Conservation (phyloP, 2,113 vertebrate genomes). For the Burhinus bistriatus region DNA sequence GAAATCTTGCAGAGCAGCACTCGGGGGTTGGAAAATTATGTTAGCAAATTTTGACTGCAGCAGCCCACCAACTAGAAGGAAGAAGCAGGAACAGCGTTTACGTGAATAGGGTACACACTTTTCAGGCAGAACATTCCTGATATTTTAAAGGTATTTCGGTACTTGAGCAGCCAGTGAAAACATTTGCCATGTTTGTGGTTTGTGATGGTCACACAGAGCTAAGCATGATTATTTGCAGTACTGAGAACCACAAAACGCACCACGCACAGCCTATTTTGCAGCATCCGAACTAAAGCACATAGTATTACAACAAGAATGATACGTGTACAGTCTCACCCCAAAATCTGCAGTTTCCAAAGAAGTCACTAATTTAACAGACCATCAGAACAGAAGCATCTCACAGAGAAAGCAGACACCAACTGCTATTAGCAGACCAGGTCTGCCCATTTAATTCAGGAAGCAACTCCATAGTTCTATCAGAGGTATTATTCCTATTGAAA, state of each 20-base stretch:
- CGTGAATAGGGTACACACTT: fast-evolving
- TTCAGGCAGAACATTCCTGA: fast-evolving
- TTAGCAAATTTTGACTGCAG: constrained; percentile 82
- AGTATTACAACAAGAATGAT: background rate
- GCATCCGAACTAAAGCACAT: fast-evolving
- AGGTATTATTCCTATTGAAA: background rate
- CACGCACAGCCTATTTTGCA: fast-evolving
- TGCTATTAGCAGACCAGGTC: too few relatives aligned
- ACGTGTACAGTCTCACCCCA: background rate
- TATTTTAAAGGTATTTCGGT: background rate
- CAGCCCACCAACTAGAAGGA: constrained; percentile 76
- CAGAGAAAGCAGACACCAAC: fast-evolving
- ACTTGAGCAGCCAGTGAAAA: background rate
- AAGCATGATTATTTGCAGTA: fast-evolving
- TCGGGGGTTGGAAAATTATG: constrained; percentile 30
- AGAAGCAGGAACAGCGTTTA: fast-evolving
- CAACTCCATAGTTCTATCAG: too few relatives aligned
- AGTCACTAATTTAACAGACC: fast-evolving
- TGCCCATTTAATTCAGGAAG: background rate
- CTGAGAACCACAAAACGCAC: background rate
- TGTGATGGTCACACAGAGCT: background rate
- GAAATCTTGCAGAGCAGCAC: constrained; percentile 45
- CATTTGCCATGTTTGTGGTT: fast-evolving
- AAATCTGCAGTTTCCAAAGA: background rate
- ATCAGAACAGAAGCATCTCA: background rate